These are phyloP conservation scores for Porites lobata DNA, from an alignment of 92 coral and sea anemone genomes.

Conservation along the genomic window DNA sequence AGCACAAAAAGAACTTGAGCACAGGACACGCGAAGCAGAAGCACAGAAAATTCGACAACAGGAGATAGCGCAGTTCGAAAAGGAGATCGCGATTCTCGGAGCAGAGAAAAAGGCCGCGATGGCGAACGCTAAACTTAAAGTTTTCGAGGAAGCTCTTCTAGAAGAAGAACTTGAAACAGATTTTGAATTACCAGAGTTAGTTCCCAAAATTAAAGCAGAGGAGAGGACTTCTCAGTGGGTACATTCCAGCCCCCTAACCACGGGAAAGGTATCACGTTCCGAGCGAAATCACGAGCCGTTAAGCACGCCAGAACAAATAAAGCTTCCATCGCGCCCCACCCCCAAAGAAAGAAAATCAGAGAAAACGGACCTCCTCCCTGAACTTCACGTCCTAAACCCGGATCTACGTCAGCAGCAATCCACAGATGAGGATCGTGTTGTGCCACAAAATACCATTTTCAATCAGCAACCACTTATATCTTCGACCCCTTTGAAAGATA, in stretches of 20 bases:
- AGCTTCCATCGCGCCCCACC: background rate
- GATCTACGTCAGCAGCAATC: background rate
- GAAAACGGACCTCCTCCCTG: background rate
- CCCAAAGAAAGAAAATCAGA: background rate
- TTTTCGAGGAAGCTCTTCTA: constrained; percentile 44
- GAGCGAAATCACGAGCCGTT: background rate
- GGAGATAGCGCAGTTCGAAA: constrained; percentile 58
- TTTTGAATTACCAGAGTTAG: constrained; percentile 5
- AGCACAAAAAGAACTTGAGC: constrained; percentile 57
- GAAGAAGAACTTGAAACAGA: constrained; percentile 20
- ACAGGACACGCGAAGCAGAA: constrained; percentile 58
- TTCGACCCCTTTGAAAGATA: constrained; percentile 34
- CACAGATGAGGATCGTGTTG: background rate
- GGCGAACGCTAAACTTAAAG: constrained; percentile 67
- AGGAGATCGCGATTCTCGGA: constrained; percentile 60
- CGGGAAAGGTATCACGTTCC: background rate
- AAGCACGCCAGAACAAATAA: background rate
- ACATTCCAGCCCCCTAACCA: background rate
- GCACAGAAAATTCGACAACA: constrained; percentile 38
- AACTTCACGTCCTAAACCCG: background rate
- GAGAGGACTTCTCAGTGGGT: background rate
- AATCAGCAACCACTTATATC: constrained; percentile 17
- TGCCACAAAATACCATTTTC: background rate
- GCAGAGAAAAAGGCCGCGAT: constrained; percentile 57
- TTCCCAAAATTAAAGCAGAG: background rate